Evolutionary conservation across 1,140 invertebrate species (phyloP).

Genomic region (Sminthurides bifidus): DNA sequence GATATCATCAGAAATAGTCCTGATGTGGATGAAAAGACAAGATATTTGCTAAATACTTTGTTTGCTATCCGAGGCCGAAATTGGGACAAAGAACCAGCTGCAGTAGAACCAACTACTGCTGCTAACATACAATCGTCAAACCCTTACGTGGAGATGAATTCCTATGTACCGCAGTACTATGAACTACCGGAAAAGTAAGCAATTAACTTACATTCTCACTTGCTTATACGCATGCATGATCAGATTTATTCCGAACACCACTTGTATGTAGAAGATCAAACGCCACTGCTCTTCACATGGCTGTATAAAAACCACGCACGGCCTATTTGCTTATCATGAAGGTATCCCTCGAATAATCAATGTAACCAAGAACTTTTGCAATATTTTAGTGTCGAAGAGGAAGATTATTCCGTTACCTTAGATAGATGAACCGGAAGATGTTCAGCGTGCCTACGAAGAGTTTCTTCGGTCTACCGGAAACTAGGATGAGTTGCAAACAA

Average conservation of each 20-base stretch:
- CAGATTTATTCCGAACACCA: too few relatives aligned
- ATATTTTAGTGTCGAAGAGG: neutral
- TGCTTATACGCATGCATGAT: too few relatives aligned
- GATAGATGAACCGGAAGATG: slow-evolving; percentile 29
- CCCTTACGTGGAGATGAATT: neutral
- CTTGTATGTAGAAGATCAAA: neutral
- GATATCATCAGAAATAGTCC: neutral
- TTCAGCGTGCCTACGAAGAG: slow-evolving; percentile 23
- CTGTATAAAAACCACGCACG: neutral
- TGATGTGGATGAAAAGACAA: neutral
- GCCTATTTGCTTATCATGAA: neutral
- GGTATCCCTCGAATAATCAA: neutral
- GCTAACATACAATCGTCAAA: neutral
- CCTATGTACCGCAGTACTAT: slow-evolving; percentile 9
- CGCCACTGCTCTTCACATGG: neutral
- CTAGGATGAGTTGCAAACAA: too few relatives aligned
- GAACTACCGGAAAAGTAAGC: slow-evolving; percentile 22
- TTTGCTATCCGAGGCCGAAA: slow-evolving; percentile 12
- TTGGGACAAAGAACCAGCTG: slow-evolving; percentile 19
- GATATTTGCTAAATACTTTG: slow-evolving; percentile 9
- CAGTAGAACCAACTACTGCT: neutral
- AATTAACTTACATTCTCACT: neutral
- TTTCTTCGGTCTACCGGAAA: slow-evolving; percentile 10
- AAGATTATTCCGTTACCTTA: slow-evolving; percentile 13
- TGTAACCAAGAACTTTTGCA: neutral